Conservation (phyloP, 2,888 invertebrate species). For the Hypercompe scribonia region DNA sequence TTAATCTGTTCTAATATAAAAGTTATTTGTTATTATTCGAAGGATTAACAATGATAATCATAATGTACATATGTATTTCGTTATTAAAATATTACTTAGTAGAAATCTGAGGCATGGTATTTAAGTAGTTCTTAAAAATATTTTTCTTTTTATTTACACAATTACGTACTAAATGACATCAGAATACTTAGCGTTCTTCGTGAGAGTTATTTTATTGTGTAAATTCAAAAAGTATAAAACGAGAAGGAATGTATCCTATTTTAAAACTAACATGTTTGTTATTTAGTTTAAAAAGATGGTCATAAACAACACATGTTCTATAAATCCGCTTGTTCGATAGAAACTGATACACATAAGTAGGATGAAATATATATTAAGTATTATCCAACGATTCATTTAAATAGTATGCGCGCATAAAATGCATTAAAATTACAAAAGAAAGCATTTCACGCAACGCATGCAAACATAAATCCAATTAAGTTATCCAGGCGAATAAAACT, state of each 20-base stretch:
- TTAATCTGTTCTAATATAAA: slow-evolving; percentile 4
- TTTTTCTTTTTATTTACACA: no score
- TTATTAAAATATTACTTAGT: no score
- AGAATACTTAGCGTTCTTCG: neutral
- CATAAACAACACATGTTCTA: neutral
- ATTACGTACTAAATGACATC: no score
- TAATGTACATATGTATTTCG: neutral
- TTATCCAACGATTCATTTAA: neutral
- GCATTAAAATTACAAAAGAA: slow-evolving; percentile 15
- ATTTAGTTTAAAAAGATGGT: neutral
- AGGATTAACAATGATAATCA: neutral
- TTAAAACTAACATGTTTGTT: neutral
- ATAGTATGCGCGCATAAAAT: neutral
- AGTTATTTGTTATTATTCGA: slow-evolving; percentile 1
- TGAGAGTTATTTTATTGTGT: neutral
- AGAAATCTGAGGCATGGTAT: no score
- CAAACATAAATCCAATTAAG: slow-evolving; percentile 44
- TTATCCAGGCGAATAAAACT: slow-evolving; percentile 48
- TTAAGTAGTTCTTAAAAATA: no score
- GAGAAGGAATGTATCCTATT: neutral
- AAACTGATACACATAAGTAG: neutral
- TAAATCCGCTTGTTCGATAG: neutral
- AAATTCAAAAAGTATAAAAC: neutral
- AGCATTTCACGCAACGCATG: slow-evolving; percentile 14
- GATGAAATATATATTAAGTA: neutral